phyloP scores from a whole-genome alignment of 2,113 vertebrate species.

The Aspidoscelis tigris region DNA sequence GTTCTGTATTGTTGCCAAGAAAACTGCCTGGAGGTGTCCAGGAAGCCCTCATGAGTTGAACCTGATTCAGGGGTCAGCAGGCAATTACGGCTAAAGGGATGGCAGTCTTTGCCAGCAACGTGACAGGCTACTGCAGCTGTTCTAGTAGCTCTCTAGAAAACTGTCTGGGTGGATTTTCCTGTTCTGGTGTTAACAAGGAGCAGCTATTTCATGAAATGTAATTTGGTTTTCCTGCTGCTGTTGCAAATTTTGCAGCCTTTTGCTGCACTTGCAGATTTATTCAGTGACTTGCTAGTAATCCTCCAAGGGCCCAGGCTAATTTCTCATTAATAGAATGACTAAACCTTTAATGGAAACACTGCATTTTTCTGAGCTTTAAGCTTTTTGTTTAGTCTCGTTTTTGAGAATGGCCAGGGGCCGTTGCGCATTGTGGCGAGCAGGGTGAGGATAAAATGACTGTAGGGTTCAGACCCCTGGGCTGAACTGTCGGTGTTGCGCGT shows the following conservation, averaged over 20 bases:
- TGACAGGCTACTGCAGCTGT: neutral
- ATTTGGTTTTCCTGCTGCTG: slow-evolving; percentile 50
- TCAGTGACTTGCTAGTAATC: slow-evolving; percentile 54
- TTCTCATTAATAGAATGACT: slow-evolving; percentile 3
- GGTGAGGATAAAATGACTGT: neutral
- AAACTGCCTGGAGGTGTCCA: no score
- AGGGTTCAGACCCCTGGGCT: no score
- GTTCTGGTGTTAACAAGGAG: slow-evolving; percentile 27
- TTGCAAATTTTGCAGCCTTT: slow-evolving; percentile 48
- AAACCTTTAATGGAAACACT: neutral
- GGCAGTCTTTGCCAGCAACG: neutral
- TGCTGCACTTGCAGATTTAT: slow-evolving; percentile 52
- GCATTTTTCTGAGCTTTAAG: neutral
- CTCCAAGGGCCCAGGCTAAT: slow-evolving; percentile 13
- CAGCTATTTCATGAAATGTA: slow-evolving; percentile 28
- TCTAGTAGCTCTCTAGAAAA: neutral
- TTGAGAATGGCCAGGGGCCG: neutral
- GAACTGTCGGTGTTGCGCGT: neutral
- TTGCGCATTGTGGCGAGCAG: neutral
- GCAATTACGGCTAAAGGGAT: neutral
- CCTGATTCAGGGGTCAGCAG: no score
- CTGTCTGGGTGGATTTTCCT: neutral
- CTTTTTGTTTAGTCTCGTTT: neutral
- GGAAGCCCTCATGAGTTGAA: no score
- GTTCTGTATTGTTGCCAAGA: no score